Conservation (phyloP, 2,888 invertebrate species). For the Liopterus haemorrhoidalis region DNA sequence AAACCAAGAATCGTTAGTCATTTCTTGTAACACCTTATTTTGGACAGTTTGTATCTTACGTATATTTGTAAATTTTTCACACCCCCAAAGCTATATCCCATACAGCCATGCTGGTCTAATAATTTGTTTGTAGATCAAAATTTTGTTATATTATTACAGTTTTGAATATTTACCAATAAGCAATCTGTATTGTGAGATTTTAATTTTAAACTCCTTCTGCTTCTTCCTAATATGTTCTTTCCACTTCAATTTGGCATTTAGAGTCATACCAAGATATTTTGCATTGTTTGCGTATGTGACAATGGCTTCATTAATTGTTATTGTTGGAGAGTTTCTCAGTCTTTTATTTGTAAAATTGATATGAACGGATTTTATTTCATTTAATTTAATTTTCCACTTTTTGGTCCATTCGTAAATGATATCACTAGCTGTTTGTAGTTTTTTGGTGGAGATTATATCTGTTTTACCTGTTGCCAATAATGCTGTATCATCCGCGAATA, state of each 20-base stretch:
- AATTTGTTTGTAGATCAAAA: conserved; percentile 23
- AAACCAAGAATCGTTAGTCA: conserved; percentile 23
- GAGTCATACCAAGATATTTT: too few relatives aligned
- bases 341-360: conserved; percentile 30
- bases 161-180: too few relatives aligned
- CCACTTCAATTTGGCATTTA: conserved; percentile 27
- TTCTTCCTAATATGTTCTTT: conserved; percentile 28
- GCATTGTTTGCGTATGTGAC: conserved; percentile 23
- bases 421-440: conserved; percentile 23
- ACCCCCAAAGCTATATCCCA: too few relatives aligned
- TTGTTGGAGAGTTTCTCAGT: conserved; percentile 16
- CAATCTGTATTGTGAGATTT: conserved; percentile 21
- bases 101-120: too few relatives aligned
- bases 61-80: too few relatives aligned
- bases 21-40: conserved; percentile 23
- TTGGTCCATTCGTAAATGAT: conserved; percentile 26
- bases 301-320: conserved; percentile 18
- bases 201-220: conserved; percentile 24
- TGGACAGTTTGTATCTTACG: conserved; percentile 21
- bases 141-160: conserved; percentile 16
- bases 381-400: conserved; percentile 31
- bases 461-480: conserved; percentile 16
- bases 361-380: conserved; percentile 31
- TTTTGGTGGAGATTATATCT: conserved; percentile 4
- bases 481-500: conserved; percentile 29